These are phyloP conservation scores for Diorhabda carinulata DNA, from an alignment of 1,140 invertebrate species.

Conservation along the genomic window DNA sequence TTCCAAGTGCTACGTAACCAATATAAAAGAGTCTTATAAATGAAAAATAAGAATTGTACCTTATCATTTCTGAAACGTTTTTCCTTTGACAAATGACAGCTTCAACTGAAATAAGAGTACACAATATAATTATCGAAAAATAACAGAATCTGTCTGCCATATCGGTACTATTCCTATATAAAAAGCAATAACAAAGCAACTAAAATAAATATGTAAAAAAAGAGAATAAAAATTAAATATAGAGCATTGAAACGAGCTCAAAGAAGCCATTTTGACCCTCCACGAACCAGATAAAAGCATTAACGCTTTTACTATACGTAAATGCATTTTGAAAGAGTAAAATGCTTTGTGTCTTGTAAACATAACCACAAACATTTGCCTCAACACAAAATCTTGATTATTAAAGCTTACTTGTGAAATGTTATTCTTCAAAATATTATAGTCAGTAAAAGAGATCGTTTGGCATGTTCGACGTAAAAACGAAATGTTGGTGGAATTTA, in stretches of 20 bases:
- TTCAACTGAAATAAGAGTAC: background rate
- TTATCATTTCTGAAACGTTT: constrained; percentile 3
- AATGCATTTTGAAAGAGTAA: constrained; percentile 11
- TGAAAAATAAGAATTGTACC: background rate
- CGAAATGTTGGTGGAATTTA: no score
- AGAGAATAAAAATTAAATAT: background rate
- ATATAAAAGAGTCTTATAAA: no score
- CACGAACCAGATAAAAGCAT: constrained; percentile 2
- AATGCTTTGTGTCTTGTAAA: no score
- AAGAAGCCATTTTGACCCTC: background rate
- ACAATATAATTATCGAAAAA: background rate
- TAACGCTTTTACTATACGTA: constrained; percentile 4
- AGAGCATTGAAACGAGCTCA: no score
- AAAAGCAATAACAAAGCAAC: background rate
- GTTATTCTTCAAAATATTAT: no score
- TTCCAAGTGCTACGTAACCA: no score
- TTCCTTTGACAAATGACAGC: background rate
- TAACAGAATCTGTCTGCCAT: background rate
- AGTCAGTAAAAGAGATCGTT: no score
- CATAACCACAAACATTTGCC: no score
- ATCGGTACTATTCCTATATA: background rate
- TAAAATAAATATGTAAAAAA: background rate
- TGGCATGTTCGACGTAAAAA: no score
- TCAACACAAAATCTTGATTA: no score
- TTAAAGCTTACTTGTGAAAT: no score